A percentile compares a stretch with the other conserved stretches of the same genome.
These are phyloP conservation scores for Thereuonema tuberculata DNA, from an alignment of 1,140 invertebrate species.

Conservation along the genomic window DNA sequence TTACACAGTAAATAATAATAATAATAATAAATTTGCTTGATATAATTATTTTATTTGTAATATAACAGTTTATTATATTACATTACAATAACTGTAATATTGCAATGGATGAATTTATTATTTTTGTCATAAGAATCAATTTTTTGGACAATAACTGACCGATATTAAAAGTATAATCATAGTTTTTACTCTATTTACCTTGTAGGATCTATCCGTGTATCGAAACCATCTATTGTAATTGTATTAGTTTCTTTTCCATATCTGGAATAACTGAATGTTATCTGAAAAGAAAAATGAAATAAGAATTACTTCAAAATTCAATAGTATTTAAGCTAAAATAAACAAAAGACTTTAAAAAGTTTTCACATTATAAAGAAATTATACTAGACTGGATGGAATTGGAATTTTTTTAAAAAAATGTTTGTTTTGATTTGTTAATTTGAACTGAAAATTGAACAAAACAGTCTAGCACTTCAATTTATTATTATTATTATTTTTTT, in stretches of 20 bases:
- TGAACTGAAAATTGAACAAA: too few species aligned
- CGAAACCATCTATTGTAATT: slow-evolving; percentile 74
- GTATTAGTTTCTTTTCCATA: slow-evolving; percentile 72
- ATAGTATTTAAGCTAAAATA: not conserved
- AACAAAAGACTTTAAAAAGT: not conserved
- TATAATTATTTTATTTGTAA: too few species aligned
- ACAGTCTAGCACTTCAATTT: too few species aligned
- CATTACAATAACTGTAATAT: too few species aligned
- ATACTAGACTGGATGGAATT: not conserved
- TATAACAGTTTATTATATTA: too few species aligned
- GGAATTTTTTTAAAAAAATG: too few species aligned
- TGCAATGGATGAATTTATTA: slow-evolving; percentile 53
- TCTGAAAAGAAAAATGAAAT: slow-evolving; percentile 41
- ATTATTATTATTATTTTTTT: too few species aligned
- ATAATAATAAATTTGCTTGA: too few species aligned
- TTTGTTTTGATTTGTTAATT: too few species aligned
- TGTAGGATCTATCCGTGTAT: slow-evolving; percentile 67
- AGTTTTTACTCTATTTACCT: slow-evolving; percentile 47
- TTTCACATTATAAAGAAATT: not conserved
- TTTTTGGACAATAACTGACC: slow-evolving; percentile 59
- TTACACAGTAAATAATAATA: too few species aligned
- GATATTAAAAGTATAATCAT: slow-evolving; percentile 5
- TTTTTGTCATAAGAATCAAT: slow-evolving; percentile 71
- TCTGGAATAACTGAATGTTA: slow-evolving; percentile 83
- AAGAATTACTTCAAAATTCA: too few species aligned